Conservation (phyloP, 2,888 invertebrate genomes). For the Yponomeuta cagnagella region DNA sequence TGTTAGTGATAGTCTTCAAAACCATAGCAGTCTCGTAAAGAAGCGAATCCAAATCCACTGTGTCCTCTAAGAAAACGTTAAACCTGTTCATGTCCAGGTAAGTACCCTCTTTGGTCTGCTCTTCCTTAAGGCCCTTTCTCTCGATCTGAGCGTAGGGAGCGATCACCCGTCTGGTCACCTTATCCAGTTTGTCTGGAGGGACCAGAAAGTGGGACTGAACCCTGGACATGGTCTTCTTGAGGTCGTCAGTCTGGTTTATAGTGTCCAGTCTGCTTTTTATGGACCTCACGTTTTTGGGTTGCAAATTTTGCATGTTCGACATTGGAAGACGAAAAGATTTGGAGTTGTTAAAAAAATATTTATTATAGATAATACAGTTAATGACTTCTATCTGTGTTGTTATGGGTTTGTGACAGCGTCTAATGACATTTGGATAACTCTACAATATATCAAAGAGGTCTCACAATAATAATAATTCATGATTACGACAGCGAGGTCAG, state of each 20-base stretch:
- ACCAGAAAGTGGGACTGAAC: conserved; percentile 62
- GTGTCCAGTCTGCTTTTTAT: conserved; percentile 41
- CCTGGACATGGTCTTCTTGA: conserved; percentile 26
- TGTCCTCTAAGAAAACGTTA: conserved; percentile 71
- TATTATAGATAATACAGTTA: not conserved
- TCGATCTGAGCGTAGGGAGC: conserved; percentile 75
- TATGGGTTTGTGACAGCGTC: not conserved
- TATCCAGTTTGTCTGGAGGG: conserved; percentile 54
- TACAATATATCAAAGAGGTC: not conserved
- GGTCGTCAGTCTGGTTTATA: conserved; percentile 26
- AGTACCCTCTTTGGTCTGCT: conserved; percentile 43
- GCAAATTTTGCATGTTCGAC: conserved; percentile 23
- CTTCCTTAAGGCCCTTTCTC: conserved; percentile 53
- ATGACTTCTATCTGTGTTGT: not conserved
- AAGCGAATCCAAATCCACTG: conserved; percentile 71
- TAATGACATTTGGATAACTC: not conserved
- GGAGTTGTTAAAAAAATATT: not conserved
- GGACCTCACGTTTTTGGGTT: conserved; percentile 39
- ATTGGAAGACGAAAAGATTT: not conserved
- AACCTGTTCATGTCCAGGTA: conserved; percentile 64
- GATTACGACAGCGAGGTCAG: not conserved
- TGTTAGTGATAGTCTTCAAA: conserved; percentile 71
- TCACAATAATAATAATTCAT: not conserved
- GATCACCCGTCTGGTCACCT: conserved; percentile 74
- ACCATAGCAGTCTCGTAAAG: conserved; percentile 76